phyloP scores from a whole-genome alignment of 2,797 vertebrate species.

The Oreochromis grahami region DNA sequence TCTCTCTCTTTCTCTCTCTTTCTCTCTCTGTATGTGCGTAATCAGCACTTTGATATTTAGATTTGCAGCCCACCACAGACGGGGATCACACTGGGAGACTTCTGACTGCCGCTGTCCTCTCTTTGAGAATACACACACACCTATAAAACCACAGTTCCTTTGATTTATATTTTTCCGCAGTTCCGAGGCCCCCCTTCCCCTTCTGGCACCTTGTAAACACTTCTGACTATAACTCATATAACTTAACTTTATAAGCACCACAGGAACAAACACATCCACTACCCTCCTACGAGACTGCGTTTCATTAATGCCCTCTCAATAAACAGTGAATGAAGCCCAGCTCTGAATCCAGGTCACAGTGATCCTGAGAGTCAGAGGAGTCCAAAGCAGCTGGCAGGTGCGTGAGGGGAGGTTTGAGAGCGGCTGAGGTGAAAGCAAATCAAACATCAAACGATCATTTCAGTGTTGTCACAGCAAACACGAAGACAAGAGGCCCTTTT shows the following conservation, averaged over 20 bases:
- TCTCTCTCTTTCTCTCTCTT: neutral
- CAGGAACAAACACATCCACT: neutral
- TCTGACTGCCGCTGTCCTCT: slow-evolving; percentile 29
- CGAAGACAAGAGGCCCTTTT: neutral
- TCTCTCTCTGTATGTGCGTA: neutral
- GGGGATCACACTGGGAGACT: slow-evolving; percentile 22
- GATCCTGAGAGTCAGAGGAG: slow-evolving; percentile 2
- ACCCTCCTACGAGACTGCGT: neutral
- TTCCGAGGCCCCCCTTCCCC: neutral
- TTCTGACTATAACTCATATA: neutral
- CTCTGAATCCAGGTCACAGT: neutral
- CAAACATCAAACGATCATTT: slow-evolving; percentile 40
- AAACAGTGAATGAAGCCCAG: neutral
- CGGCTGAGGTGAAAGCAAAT: slow-evolving; percentile 37
- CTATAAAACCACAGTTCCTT: neutral
- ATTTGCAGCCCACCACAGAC: slow-evolving; percentile 32
- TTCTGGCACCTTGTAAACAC: slow-evolving; percentile 29
- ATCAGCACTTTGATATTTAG: slow-evolving; percentile 39
- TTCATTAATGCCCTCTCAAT: neutral
- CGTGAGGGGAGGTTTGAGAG: slow-evolving; percentile 16
- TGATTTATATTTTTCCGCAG: neutral
- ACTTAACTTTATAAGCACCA: slow-evolving; percentile 6
- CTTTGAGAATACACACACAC: neutral
- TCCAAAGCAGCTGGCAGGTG: slow-evolving; percentile 56
- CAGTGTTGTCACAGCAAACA: slow-evolving; percentile 56